Conservation (phyloP, 2,888 invertebrate species). For the Zaprionus bogoriensis region DNA sequence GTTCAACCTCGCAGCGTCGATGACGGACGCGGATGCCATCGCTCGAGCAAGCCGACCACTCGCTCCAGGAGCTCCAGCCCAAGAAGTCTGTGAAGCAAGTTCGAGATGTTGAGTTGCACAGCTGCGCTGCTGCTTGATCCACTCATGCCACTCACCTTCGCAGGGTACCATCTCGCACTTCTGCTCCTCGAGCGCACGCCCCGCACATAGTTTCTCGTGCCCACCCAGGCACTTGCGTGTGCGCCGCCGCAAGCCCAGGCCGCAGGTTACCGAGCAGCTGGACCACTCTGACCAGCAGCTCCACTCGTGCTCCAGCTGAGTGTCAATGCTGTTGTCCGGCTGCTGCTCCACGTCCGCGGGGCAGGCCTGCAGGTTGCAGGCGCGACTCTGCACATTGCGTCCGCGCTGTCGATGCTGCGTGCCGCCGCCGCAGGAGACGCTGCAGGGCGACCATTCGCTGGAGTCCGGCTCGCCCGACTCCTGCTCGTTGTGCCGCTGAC, state of each 20-base stretch:
- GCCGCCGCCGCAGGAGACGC: conserved; percentile 87
- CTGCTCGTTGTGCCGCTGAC: conserved; percentile 82
- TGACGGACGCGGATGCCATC: conserved; percentile 88
- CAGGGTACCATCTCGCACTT: conserved; percentile 89
- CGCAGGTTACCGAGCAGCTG: conserved; percentile 90
- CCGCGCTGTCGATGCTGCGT: conserved; percentile 85
- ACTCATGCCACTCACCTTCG: conserved; percentile 83
- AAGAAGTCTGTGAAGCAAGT: conserved; percentile 84
- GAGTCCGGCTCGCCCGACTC: conserved; percentile 62
- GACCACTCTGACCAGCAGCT: conserved; percentile 95
- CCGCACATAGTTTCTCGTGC: conserved; percentile 84
- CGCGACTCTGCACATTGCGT: conserved; percentile 85
- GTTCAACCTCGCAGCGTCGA: conserved; percentile 86
- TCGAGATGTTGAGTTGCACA: too few relatives aligned
- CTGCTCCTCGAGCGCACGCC: conserved; percentile 86
- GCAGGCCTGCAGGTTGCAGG: conserved; percentile 90
- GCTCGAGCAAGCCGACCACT: conserved; percentile 87
- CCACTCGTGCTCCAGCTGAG: conserved; percentile 85
- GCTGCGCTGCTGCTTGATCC: not conserved
- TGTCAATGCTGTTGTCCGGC: conserved; percentile 57
- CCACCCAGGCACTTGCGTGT: conserved; percentile 87
- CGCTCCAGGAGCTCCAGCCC: conserved; percentile 90
- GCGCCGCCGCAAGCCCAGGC: conserved; percentile 87
- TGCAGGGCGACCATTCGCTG: conserved; percentile 86
- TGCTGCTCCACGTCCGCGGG: conserved; percentile 41